phyloP scores from a whole-genome alignment of 1,140 invertebrate species.

The Tetranychus cinnabarinus region DNA sequence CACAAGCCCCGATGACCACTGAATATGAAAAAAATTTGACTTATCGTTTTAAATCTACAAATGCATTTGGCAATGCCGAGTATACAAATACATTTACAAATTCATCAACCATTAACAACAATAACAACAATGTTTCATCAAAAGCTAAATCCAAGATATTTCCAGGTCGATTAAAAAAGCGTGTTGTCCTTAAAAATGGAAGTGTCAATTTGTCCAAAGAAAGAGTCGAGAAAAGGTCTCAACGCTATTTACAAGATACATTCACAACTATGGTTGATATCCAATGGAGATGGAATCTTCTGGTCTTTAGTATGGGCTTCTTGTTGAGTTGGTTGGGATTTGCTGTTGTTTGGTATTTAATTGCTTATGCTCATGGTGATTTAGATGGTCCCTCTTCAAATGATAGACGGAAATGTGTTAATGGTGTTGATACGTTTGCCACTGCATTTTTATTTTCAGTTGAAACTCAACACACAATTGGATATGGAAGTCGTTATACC shows the following conservation, averaged over 20 bases:
- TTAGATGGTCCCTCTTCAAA: slow-evolving; percentile 39
- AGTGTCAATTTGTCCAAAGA: slow-evolving; percentile 76
- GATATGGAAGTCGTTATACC: slow-evolving; percentile 38
- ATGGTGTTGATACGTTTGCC: slow-evolving; percentile 52
- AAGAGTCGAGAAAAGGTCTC: slow-evolving; percentile 62
- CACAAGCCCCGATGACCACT: not conserved
- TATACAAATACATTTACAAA: not conserved
- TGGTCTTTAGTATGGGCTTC: slow-evolving; percentile 75
- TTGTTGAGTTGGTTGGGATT: slow-evolving; percentile 75
- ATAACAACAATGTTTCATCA: no score
- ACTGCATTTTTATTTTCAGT: slow-evolving; percentile 75
- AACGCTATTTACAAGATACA: slow-evolving; percentile 41
- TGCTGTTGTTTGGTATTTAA: slow-evolving; percentile 75
- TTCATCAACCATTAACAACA: not conserved
- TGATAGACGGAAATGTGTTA: slow-evolving; percentile 19
- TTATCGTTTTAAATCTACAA: not conserved
- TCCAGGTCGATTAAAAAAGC: slow-evolving; percentile 38
- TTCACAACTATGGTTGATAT: slow-evolving; percentile 36
- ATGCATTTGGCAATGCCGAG: not conserved
- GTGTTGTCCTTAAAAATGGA: slow-evolving; percentile 77
- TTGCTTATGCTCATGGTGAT: slow-evolving; percentile 75
- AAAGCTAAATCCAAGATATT: slow-evolving; percentile 3
- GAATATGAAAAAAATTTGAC: not conserved
- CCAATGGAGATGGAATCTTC: slow-evolving; percentile 94
- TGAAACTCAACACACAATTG: slow-evolving; percentile 76